phyloP scores from a whole-genome alignment of 2,888 invertebrate genomes.

The Acleris laterana region DNA sequence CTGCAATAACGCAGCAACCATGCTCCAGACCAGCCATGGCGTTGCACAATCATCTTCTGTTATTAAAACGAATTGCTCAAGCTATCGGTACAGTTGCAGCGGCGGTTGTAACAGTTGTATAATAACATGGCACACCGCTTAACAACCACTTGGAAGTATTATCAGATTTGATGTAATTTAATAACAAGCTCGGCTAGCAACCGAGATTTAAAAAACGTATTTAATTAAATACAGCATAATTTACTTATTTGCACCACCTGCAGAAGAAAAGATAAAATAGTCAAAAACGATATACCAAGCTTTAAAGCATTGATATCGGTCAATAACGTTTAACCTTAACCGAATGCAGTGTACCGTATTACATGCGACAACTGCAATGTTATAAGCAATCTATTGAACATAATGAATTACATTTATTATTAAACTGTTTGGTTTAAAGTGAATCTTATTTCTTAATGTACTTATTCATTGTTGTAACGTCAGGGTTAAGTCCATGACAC shows the following conservation, averaged over 20 bases:
- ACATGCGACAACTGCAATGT: background rate
- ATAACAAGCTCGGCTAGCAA: background rate
- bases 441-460: too few relatives aligned
- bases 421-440: too few relatives aligned
- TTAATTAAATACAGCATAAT: background rate
- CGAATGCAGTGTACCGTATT: background rate
- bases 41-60: constrained; percentile 41
- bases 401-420: too few relatives aligned
- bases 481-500: too few relatives aligned
- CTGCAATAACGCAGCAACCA: constrained; percentile 58
- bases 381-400: too few relatives aligned
- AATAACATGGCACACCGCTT: constrained; percentile 13
- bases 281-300: background rate
- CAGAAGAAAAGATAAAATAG: background rate
- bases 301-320: constrained; percentile 7
- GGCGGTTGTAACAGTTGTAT: constrained; percentile 20
- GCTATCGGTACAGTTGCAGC: constrained; percentile 40
- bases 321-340: constrained; percentile 6
- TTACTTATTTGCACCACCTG: background rate
- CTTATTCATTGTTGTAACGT: too few relatives aligned
- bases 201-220: background rate
- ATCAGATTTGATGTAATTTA: background rate
- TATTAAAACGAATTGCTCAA: constrained; percentile 53
- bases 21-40: constrained; percentile 30
- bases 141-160: constrained; percentile 27